Evolutionary conservation across 2,113 vertebrate species (phyloP), one percentile per base, ranked within the genome.

Genomic region (Gambusia holbrooki): DNA sequence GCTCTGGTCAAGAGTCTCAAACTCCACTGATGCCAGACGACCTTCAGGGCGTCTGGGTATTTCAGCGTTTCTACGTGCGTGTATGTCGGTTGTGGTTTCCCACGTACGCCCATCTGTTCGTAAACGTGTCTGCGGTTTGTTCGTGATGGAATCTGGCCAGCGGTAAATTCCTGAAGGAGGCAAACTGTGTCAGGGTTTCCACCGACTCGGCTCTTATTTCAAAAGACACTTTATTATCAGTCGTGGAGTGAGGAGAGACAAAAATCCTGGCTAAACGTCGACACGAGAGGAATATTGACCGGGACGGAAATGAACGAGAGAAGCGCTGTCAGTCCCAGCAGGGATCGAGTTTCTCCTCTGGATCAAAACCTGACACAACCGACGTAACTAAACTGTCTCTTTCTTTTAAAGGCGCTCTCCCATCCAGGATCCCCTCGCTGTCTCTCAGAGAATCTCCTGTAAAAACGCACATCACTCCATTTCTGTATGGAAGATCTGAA

Each of bases 281-380:
- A 70, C 76, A 48, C 15, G 77, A 84, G 86, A 74, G 83, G 81
- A 77, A 76, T 67, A 78, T 73, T 89, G 76, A 79, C 79, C 73
- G 62, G 48, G 71, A 85, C 61, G 84, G 79, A 77, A 83, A 85
- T 65, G 75, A 79, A 81, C 8, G 79, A 60, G 66, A 82, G 77
- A 64, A 74, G 69, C 63, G 28, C 64, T 76, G 90, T 91, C 85
- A 79, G 85, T 93, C 88, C 82, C 29, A 85, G 89, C 68, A 45
- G 62, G 85, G 80, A 82, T 92, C 81, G 5, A 78, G 87, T 92
- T 85, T 89, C 90, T 90, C 80, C 89, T 77, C 86, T 88, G 87
- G 69, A 62, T 62, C 72, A 67, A 25, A 69, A 69, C 32, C 17
- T 8, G 11, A 32, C 58, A 48, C 25, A 62, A 58, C 70, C 73